Conservation (phyloP, 2,888 invertebrate species). For the Oxyscelio sp. region DNA sequence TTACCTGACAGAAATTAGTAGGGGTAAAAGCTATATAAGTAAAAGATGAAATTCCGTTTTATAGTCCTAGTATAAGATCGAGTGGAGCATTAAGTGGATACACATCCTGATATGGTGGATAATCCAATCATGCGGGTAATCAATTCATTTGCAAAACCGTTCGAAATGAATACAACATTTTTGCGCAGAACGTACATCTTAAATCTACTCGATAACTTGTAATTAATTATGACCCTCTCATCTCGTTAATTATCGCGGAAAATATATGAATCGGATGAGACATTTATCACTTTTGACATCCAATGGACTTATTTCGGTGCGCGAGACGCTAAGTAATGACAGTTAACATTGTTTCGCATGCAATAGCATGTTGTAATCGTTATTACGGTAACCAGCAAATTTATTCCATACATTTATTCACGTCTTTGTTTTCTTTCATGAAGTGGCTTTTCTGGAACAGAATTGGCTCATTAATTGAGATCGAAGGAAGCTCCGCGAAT, state of each 20-base stretch:
- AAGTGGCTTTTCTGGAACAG: constrained; percentile 56
- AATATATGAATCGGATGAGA: too few species aligned
- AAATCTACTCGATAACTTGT: too few species aligned
- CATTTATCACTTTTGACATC: not conserved
- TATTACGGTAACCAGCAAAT: constrained; percentile 33
- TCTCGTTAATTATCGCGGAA: too few species aligned
- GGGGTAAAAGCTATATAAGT: constrained; percentile 87
- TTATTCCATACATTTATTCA: constrained; percentile 57
- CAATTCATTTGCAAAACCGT: too few species aligned
- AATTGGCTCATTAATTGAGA: constrained; percentile 74
- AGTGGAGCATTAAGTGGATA: constrained; percentile 78
- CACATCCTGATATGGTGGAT: constrained; percentile 41
- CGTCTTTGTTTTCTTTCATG: constrained; percentile 60
- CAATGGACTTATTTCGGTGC: constrained; percentile 16
- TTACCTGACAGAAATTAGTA: constrained; percentile 74
- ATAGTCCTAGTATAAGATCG: constrained; percentile 83
- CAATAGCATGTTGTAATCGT: constrained; percentile 29
- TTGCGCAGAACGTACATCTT: too few species aligned
- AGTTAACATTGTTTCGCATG: constrained; percentile 25
- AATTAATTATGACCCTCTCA: too few species aligned
- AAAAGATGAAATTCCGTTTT: constrained; percentile 82
- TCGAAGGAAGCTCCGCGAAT: constrained; percentile 69
- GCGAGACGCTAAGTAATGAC: constrained; percentile 26
- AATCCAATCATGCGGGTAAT: not conserved
- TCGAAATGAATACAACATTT: too few species aligned